phyloP scores from a whole-genome alignment of 2,888 invertebrate genomes.

The Adelphocoris suturalis region DNA sequence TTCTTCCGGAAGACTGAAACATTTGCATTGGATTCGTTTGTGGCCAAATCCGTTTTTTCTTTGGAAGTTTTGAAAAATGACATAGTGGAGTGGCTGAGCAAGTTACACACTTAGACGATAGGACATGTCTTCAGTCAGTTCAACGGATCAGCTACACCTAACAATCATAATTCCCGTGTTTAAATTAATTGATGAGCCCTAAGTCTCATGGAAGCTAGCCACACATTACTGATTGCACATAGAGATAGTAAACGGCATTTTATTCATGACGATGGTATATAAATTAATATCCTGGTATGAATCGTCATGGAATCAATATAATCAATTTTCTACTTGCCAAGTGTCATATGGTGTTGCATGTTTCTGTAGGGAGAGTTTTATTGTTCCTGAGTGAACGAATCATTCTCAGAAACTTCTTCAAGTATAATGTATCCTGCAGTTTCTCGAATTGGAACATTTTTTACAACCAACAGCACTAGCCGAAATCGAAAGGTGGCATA shows the following conservation, averaged over 20 bases:
- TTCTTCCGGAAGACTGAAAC: slow-evolving; percentile 22
- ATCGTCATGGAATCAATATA: not conserved
- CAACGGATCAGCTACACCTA: not conserved
- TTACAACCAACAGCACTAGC: too few relatives aligned
- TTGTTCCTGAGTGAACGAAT: too few relatives aligned
- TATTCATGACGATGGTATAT: not conserved
- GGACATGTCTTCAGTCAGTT: not conserved
- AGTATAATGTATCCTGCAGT: too few relatives aligned
- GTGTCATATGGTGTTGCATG: too few relatives aligned
- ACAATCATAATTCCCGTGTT: not conserved
- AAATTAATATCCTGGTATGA: not conserved
- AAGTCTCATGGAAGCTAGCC: not conserved
- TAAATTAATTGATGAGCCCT: not conserved
- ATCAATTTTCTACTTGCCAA: too few relatives aligned
- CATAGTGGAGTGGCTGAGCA: not conserved
- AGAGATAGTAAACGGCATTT: not conserved
- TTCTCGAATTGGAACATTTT: too few relatives aligned
- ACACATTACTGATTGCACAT: too few relatives aligned
- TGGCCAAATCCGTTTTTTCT: not conserved
- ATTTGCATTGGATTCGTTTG: not conserved
- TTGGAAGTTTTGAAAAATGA: not conserved
- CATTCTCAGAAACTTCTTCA: too few relatives aligned
- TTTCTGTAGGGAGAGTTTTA: too few relatives aligned
- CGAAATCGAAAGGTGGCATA: too few relatives aligned
- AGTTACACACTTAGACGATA: not conserved